Conservation (phyloP, 2,888 invertebrate species). For the Abrostola triplasia region DNA sequence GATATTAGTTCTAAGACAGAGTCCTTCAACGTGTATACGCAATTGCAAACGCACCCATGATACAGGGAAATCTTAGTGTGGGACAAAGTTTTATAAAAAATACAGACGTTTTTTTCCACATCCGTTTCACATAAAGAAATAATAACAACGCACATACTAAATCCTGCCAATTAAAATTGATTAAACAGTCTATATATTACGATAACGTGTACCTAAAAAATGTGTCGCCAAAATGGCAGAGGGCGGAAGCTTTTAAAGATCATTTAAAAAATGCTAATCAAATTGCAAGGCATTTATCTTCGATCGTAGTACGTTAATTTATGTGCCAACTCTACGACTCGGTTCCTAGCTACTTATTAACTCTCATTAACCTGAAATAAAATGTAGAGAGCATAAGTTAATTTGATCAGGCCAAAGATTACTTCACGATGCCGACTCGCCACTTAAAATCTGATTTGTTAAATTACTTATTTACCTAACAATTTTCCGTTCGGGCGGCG, state of each 20-base stretch:
- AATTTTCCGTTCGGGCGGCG: constrained; percentile 50
- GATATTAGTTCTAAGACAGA: too few relatives aligned
- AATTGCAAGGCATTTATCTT: constrained; percentile 24
- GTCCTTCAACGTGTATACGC: too few relatives aligned
- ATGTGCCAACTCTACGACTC: constrained; percentile 66
- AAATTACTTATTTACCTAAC: constrained; percentile 79
- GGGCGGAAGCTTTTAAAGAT: constrained; percentile 25
- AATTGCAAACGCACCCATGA: too few relatives aligned
- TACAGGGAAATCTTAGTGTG: too few relatives aligned
- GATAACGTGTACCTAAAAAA: constrained; percentile 1
- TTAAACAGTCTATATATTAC: constrained; percentile 24
- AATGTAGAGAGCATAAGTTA: constrained; percentile 72
- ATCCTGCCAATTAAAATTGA: constrained; percentile 30
- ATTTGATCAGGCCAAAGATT: constrained; percentile 79
- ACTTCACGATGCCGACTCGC: constrained; percentile 58
- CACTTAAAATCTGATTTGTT: constrained; percentile 79
- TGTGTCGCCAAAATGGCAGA: constrained; percentile 22
- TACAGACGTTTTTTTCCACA: background rate
- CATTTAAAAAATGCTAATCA: constrained; percentile 30
- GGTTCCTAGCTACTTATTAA: constrained; percentile 70
- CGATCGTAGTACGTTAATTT: constrained; percentile 51
- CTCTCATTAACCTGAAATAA: constrained; percentile 78
- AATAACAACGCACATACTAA: constrained; percentile 15
- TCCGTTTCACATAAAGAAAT: constrained; percentile 3
- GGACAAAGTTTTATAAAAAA: too few relatives aligned